Base-by-base conservation (phyloP, 1,140 invertebrate genomes). In the Neodiprion fabricii region DNA sequence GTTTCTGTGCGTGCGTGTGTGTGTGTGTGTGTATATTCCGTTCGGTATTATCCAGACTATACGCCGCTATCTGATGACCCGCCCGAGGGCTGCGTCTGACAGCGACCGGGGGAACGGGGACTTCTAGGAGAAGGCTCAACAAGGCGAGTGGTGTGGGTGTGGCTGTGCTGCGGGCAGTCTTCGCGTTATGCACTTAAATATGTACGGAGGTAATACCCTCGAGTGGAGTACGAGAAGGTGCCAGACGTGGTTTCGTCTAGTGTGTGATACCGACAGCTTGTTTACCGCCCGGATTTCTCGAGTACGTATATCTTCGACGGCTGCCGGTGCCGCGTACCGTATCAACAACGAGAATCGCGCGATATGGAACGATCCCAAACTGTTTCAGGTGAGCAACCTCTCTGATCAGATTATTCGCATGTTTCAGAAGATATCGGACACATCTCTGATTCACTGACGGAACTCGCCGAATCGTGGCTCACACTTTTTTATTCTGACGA, bases 191-290 rank as follows among this genome's bases (percentile, higher is more conserved):
- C 83, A 86, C 86, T 87, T 87, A 87, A 87, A 88, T 87, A 86
- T 85, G 85, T 86, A 88, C 83, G 82, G 82, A 87, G 85, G 87
- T 88, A 87, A 88, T 86, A 81, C 84, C 81, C 79, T 82, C 79
- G 83, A 83, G 84, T 84, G 83, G 21, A n/a, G 14, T 5, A 66
- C 21, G 21, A 14, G 14, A 21, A 14, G 14, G 14, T 14, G 14
- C 14, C 61, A 66, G 47, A 69, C 68, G 23, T 21, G 68, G 68
- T 28, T 23, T 69, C 68, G 68, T 23, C 12, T 12, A 69, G 47
- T 23, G 82, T 84, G 84, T 87, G 86, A 85, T 86, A 84, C 83
- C 83, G 87, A 87, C 86, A 87, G 85, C 86, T 87, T 87, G 85
- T 88, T 88, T 87, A 83, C 84, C 80, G 80, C 76, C 79, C 77